Conservation (phyloP, 2,888 invertebrate genomes). For the Agonopterix alstromeriana region DNA sequence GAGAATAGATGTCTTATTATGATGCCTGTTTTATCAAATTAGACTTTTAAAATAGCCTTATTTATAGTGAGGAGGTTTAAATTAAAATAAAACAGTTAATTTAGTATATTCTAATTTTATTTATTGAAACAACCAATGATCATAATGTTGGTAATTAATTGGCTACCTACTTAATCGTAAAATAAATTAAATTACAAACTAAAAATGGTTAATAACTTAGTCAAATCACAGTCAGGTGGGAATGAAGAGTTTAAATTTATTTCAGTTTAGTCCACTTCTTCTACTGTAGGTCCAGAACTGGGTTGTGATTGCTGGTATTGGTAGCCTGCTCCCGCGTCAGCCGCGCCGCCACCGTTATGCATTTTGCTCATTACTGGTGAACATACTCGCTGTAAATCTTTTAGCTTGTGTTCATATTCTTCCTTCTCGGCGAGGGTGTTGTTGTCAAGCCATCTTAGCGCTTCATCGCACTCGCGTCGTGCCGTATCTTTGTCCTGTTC, state of each 20-base stretch:
- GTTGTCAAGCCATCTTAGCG: conserved; percentile 83
- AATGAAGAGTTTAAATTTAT: too few relatives aligned
- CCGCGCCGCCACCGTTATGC: conserved; percentile 65
- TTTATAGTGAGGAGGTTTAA: too few relatives aligned
- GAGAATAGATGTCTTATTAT: too few relatives aligned
- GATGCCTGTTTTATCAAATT: too few relatives aligned
- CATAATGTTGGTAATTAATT: too few relatives aligned
- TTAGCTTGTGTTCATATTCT: conserved; percentile 78
- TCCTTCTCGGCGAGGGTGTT: conserved; percentile 80
- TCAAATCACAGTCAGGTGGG: too few relatives aligned
- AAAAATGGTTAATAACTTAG: too few relatives aligned
- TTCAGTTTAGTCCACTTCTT: conserved; percentile 38
- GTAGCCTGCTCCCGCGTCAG: conserved; percentile 15
- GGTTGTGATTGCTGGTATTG: conserved; percentile 21
- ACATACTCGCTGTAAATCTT: conserved; percentile 77
- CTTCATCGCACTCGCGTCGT: conserved; percentile 72
- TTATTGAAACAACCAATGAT: too few relatives aligned
- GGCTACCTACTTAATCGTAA: background rate
- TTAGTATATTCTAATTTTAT: too few relatives aligned
- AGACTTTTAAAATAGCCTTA: too few relatives aligned
- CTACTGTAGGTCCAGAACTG: conserved; percentile 39
- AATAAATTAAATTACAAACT: background rate
- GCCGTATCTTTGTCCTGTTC: conserved; percentile 80
- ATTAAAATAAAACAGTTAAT: too few relatives aligned
- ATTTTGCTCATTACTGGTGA: conserved; percentile 76